Evolutionary conservation across 2,888 invertebrate species (phyloP), one percentile per base, ranked within the genome.

Genomic region (Pammene fasciana): DNA sequence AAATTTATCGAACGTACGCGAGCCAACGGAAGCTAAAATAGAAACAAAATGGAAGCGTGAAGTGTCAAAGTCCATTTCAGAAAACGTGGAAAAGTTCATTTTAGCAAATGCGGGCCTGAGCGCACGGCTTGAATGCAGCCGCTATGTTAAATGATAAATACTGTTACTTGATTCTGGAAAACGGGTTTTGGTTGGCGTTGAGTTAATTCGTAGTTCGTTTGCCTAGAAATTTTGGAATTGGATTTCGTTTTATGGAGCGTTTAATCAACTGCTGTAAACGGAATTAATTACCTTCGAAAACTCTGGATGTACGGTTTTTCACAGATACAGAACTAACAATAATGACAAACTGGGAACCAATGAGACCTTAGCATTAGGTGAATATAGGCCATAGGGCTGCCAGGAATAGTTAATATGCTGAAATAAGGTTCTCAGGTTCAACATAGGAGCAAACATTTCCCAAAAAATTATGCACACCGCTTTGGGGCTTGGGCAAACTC

Each of bases 1-100:
- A 85, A 87, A 89, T 89, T 89, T 89, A 89, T 89, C 83, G 88
- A 87, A 79, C 87, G 82, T 82, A 85, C 86, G 87, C 84, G 85
- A 81, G 77, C 81, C 76, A 82, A 76, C 75, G 74, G 78, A 78
- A 76, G 83, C 81, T 78, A 79, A 85, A 86, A 86, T 85, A 86
- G 87, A 87, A 86, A 86, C 83, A 86, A 79, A 81, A 82, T 79
- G 75, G 74, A 68, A 75, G 72, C 75, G 75, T 79, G 80, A 82
- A 86, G 85, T 85, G 87, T 86, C 86, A 85, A 84, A 87, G 77
- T 82, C 77, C 80, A 81, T 82, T 80, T 75, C 72, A 71, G 72
- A 71, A 68, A 75, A 73, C 72, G 75, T 72, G 56, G 71, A 57
- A 64, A 71, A 72, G 73, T 71, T 65, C 64, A 68, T 68, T 68